Evolutionary conservation across 2,113 vertebrate genomes (phyloP).

Genomic region (Potamarius usumacintae): DNA sequence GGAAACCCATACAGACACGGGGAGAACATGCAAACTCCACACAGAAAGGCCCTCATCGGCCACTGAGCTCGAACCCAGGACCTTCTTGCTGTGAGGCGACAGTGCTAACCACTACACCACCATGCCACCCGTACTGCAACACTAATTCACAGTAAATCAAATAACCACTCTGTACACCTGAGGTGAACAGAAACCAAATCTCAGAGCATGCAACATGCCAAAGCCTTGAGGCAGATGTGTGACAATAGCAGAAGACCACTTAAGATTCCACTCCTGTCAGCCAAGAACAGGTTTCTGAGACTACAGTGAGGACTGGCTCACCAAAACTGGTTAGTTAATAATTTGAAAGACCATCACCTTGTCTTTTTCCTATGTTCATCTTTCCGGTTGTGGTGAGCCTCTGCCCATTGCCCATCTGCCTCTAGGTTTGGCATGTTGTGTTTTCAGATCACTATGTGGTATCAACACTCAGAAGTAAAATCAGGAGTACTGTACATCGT

Average conservation of each 20-base stretch:
- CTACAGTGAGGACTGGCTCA: neutral
- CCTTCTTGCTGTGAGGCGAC: too few relatives aligned
- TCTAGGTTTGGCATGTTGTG: neutral
- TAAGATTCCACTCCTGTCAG: neutral
- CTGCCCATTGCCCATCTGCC: neutral
- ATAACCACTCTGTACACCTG: neutral
- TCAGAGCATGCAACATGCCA: neutral
- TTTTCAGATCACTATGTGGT: neutral
- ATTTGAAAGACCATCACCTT: neutral
- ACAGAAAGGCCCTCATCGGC: too few relatives aligned
- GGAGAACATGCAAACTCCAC: too few relatives aligned
- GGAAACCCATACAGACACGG: too few relatives aligned
- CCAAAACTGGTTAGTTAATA: neutral
- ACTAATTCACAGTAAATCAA: too few relatives aligned
- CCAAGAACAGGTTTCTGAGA: neutral
- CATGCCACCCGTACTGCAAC: too few relatives aligned
- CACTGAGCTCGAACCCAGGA: too few relatives aligned
- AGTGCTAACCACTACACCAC: too few relatives aligned
- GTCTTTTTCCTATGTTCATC: neutral
- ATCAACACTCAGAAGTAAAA: neutral
- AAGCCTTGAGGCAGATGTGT: neutral
- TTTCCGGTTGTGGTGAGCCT: neutral
- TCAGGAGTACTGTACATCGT: neutral
- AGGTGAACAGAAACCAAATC: neutral
- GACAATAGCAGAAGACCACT: neutral